Evolutionary conservation across 2,888 invertebrate genomes (phyloP).

Genomic region (Crocallis elinguaria): DNA sequence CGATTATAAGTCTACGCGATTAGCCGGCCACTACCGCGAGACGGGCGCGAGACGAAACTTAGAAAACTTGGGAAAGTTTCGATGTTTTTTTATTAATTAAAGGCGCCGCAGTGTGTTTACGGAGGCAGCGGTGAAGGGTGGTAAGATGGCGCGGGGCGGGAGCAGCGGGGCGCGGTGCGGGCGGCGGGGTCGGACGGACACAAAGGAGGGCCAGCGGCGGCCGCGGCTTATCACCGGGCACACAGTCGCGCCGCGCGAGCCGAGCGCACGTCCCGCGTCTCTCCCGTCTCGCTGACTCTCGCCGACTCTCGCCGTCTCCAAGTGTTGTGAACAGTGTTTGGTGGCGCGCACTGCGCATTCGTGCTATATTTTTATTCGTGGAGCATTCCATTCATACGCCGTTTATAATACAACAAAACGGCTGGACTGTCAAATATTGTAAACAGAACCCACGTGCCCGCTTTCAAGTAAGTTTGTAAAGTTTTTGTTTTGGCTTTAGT

Average conservation of each 20-base stretch:
- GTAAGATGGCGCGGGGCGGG: slow-evolving; percentile 60
- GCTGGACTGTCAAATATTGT: slow-evolving; percentile 72
- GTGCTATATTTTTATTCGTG: slow-evolving; percentile 55
- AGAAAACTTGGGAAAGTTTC: slow-evolving; percentile 54
- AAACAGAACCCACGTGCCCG: slow-evolving; percentile 78
- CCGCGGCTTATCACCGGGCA: slow-evolving; percentile 79
- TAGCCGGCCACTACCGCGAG: slow-evolving; percentile 58
- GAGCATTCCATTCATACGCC: slow-evolving; percentile 52
- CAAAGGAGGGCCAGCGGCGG: slow-evolving; percentile 79
- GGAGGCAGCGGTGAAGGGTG: slow-evolving; percentile 53
- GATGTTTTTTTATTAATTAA: slow-evolving; percentile 42
- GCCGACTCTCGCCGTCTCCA: slow-evolving; percentile 55
- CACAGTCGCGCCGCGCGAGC: slow-evolving; percentile 76
- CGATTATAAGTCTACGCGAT: slow-evolving; percentile 44
- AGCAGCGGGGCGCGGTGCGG: slow-evolving; percentile 50
- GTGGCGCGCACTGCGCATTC: slow-evolving; percentile 69
- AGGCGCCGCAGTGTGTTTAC: slow-evolving; percentile 65
- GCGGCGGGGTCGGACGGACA: slow-evolving; percentile 77
- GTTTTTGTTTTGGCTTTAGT: slow-evolving; percentile 44
- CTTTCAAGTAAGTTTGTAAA: slow-evolving; percentile 76
- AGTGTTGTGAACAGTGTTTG: slow-evolving; percentile 59
- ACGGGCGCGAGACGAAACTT: slow-evolving; percentile 63
- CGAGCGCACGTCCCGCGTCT: slow-evolving; percentile 66
- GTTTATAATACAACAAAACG: slow-evolving; percentile 59
- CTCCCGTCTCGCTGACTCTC: slow-evolving; percentile 31